Conservation (phyloP, 2,888 invertebrate species). For the Aporophyla nigra region DNA sequence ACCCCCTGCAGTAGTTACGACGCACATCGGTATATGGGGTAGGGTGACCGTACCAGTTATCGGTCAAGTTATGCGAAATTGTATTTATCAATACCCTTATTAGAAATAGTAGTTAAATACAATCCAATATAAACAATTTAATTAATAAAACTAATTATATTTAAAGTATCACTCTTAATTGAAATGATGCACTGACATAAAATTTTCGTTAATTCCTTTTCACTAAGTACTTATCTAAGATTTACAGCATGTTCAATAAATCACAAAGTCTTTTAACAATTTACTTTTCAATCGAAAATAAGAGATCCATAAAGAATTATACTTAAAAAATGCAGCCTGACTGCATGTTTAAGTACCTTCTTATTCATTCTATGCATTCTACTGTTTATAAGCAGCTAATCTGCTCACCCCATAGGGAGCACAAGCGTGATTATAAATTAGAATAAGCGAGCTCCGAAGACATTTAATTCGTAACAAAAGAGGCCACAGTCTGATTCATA, state of each 20-base stretch:
- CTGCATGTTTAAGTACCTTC: not conserved
- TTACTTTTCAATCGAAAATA: not conserved
- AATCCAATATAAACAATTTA: no score
- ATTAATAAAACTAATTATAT: no score
- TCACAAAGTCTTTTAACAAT: not conserved
- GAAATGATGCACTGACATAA: not conserved
- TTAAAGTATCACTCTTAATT: no score
- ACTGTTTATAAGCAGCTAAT: slow-evolving; percentile 30
- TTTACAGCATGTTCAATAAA: not conserved
- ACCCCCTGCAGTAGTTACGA: slow-evolving; percentile 86
- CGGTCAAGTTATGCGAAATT: not conserved
- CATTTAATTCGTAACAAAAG: slow-evolving; percentile 59
- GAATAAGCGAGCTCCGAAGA: slow-evolving; percentile 52
- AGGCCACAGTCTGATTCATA: slow-evolving; percentile 68
- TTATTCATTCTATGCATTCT: slow-evolving; percentile 24
- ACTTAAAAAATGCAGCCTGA: not conserved
- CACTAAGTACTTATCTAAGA: not conserved
- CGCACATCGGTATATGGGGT: slow-evolving; percentile 75
- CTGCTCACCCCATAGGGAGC: slow-evolving; percentile 15
- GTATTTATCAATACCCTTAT: not conserved
- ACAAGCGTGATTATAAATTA: slow-evolving; percentile 43
- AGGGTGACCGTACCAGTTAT: slow-evolving; percentile 49
- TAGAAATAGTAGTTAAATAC: not conserved
- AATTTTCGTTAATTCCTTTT: not conserved
- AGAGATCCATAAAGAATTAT: not conserved